Evolutionary conservation across 2,113 vertebrate genomes (phyloP), one percentile per base, ranked within the genome.

Genomic region (Lepus europaeus): DNA sequence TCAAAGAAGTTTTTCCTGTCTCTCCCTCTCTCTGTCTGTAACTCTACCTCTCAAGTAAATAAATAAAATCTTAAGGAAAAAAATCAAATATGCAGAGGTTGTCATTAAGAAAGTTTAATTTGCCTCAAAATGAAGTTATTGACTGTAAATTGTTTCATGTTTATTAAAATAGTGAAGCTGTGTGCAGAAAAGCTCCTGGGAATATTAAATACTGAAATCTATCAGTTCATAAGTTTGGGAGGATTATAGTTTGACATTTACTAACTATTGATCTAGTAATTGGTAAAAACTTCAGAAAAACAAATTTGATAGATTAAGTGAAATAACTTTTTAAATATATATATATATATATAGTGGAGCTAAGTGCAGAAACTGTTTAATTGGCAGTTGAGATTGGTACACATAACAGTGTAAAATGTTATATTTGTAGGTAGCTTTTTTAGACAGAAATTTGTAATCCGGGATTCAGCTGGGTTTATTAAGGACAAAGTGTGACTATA

Each of bases 401-500:
- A 64, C 53, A 31, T 36, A 59, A 9, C 33, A 36, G 5, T 83
- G 25, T 91, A 89, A 82, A 93, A 86, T 61, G 45, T 82, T 76
- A 61, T 9, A 3, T 95, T 82, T 66, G 10, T 76, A 89, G 29
- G 66, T 20, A 33, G 64, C 78, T 87, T 78, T 10, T 80, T 81
- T 59, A 36, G 56, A 59, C 19, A 69, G 80, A 93, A 96, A 85
- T 83, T 93, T 89, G 68, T 97, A 68, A 73, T 81, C n/a, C 96
- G 87, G 80, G 95, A 93, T 81, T 22, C 61, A 93, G 20, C 61
- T 61, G 53, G 39, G 9, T 90, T 96, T 96, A 80, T 90, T 87
- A 90, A 93, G 76, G 76, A 90, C 36, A 91, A 92, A 49, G 2
- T 76, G 12, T 84, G 33, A 72, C 63, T 93, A n/a, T 78, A 68